A percentile compares a stretch with the other conserved stretches of the same genome.
Conservation (phyloP, 2,113 vertebrate species). For the Pantherophis guttatus region DNA sequence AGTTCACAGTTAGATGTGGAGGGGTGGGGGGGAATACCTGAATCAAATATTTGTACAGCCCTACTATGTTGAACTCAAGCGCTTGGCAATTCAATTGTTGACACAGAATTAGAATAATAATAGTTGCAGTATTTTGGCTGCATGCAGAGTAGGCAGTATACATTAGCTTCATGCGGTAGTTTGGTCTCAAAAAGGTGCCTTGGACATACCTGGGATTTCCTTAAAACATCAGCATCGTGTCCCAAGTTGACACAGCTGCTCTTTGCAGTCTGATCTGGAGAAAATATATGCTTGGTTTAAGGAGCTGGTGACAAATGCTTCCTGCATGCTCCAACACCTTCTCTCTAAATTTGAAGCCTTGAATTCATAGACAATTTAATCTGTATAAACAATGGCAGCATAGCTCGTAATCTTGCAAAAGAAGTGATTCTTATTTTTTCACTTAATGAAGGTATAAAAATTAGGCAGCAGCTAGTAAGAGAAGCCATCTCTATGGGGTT, state of each 20-base stretch:
- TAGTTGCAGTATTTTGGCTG: background rate
- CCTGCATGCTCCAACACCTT: background rate
- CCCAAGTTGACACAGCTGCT: background rate
- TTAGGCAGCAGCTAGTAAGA: constrained; percentile 41
- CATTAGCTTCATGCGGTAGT: background rate
- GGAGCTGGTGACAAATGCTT: background rate
- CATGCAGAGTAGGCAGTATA: background rate
- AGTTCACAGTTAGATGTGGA: background rate
- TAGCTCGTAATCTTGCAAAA: background rate
- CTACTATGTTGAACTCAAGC: background rate
- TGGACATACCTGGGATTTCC: background rate
- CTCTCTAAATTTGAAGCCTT: background rate
- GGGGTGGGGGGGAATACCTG: background rate
- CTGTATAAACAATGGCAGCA: background rate
- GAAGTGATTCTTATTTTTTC: background rate
- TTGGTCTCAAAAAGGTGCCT: background rate
- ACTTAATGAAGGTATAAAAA: constrained; percentile 6
- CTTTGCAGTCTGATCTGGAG: background rate
- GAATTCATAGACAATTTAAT: background rate
- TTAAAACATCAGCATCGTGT: background rate
- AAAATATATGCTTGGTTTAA: background rate
- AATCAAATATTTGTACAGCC: background rate
- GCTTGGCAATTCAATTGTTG: background rate
- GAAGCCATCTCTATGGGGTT: constrained; percentile 38
- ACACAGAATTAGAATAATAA: background rate